Percentiles rank a stretch among this genome's conserved stretches.
These are phyloP conservation scores for Silurus aristotelis DNA, from an alignment of 2,797 vertebrate genomes.

Conservation along the genomic window DNA sequence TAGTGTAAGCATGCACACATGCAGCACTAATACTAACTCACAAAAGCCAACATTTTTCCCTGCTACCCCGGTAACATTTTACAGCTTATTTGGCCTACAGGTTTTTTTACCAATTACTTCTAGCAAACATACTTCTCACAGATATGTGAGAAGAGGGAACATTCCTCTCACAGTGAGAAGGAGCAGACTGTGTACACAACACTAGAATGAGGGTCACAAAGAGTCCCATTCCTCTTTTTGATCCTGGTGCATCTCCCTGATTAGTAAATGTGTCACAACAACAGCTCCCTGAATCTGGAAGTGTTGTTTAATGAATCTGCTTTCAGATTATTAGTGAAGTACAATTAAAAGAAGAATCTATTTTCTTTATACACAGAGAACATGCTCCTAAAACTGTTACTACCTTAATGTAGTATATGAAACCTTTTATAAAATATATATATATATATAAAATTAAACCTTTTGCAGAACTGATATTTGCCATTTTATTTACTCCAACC, in stretches of 20 bases:
- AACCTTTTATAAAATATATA: not conserved
- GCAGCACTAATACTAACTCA: constrained; percentile 16
- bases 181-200: constrained; percentile 49
- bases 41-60: constrained; percentile 41
- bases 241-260: constrained; percentile 14
- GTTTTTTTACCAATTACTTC: constrained; percentile 50
- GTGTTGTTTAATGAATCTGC: not conserved
- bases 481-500: not conserved
- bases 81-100: constrained; percentile 41
- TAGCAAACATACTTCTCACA: constrained; percentile 47
- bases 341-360: not conserved
- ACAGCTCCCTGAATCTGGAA: not conserved
- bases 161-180: constrained; percentile 37
- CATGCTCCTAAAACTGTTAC: not conserved
- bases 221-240: constrained; percentile 10
- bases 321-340: not conserved
- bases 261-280: constrained; percentile 28
- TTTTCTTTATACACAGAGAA: not conserved
- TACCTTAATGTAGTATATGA: not conserved
- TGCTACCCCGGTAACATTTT: constrained; percentile 48
- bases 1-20: constrained; percentile 6
- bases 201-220: constrained; percentile 37
- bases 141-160: constrained; percentile 38
- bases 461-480: constrained; percentile 1
- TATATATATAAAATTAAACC: not conserved